Conservation (phyloP, 2,797 vertebrate genomes). For the Zenarchopterus dispar region DNA sequence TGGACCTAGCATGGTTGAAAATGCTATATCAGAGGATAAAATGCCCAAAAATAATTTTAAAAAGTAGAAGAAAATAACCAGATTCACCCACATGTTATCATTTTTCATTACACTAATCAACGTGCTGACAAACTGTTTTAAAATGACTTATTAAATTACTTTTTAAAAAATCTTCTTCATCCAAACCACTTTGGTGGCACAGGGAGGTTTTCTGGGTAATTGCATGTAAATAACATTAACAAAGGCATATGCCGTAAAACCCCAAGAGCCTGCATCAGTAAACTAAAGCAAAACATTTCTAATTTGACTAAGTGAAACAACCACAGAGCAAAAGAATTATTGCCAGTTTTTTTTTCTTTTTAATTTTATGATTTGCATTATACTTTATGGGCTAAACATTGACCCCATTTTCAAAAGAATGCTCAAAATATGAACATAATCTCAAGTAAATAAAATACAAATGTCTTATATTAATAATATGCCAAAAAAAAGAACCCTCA, state of each 20-base stretch:
- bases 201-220: slow-evolving; percentile 23
- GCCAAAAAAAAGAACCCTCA: slow-evolving; percentile 32
- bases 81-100: too few relatives aligned
- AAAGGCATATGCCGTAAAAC: slow-evolving; percentile 43
- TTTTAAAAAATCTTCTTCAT: slow-evolving; percentile 40
- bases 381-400: slow-evolving; percentile 15
- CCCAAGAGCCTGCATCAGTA: slow-evolving; percentile 37
- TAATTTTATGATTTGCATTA: slow-evolving; percentile 33
- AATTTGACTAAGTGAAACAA: slow-evolving; percentile 54
- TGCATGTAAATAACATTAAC: slow-evolving; percentile 53
- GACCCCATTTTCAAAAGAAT: slow-evolving; percentile 3
- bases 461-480: slow-evolving; percentile 11
- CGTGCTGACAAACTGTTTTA: slow-evolving; percentile 1
- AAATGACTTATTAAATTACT: slow-evolving; percentile 15
- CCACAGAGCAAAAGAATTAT: slow-evolving; percentile 41
- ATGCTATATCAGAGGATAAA: too few relatives aligned
- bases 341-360: slow-evolving; percentile 5
- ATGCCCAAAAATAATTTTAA: too few relatives aligned
- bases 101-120: too few relatives aligned
- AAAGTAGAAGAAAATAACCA: too few relatives aligned
- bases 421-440: slow-evolving; percentile 15
- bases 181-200: slow-evolving; percentile 28
- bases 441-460: slow-evolving; percentile 6
- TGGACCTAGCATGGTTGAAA: too few relatives aligned
- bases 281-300: slow-evolving; percentile 54